These are phyloP conservation scores for Chloroceryle amazona DNA, from an alignment of 2,797 vertebrate genomes.

Conservation along the genomic window DNA sequence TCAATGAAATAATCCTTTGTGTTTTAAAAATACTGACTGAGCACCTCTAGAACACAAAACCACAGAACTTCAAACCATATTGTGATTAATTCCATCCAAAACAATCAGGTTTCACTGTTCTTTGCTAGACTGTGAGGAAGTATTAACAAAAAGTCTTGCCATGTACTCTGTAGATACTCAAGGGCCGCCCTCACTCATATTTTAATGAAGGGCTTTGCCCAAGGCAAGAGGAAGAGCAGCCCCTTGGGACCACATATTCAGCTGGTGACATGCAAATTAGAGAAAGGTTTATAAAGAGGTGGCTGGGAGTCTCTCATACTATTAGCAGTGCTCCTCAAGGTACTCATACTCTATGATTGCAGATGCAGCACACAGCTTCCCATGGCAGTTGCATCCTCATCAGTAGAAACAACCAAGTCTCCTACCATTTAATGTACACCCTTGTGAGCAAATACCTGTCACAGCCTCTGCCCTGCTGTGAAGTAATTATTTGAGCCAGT, in stretches of 20 bases:
- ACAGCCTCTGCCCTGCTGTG: background rate
- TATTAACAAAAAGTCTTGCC: background rate
- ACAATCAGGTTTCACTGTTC: background rate
- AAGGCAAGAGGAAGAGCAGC: background rate
- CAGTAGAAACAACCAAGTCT: background rate
- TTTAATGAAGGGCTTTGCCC: background rate
- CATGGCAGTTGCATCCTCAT: background rate
- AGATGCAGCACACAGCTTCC: background rate
- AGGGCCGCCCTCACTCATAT: background rate
- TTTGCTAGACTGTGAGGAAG: background rate
- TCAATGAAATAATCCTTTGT: background rate
- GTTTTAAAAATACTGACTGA: slow-evolving; percentile 6
- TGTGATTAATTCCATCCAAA: background rate
- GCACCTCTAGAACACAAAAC: background rate
- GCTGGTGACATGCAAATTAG: background rate
- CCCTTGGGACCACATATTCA: background rate
- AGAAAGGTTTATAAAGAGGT: background rate
- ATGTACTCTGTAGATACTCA: background rate
- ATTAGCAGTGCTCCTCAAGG: background rate
- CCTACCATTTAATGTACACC: background rate
- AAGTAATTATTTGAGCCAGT: background rate
- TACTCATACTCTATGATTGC: background rate
- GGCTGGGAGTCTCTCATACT: background rate
- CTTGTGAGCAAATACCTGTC: background rate
- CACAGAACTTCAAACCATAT: background rate